Evolutionary conservation across 2,113 vertebrate species (phyloP).

Genomic region (Ceyx margarethae): DNA sequence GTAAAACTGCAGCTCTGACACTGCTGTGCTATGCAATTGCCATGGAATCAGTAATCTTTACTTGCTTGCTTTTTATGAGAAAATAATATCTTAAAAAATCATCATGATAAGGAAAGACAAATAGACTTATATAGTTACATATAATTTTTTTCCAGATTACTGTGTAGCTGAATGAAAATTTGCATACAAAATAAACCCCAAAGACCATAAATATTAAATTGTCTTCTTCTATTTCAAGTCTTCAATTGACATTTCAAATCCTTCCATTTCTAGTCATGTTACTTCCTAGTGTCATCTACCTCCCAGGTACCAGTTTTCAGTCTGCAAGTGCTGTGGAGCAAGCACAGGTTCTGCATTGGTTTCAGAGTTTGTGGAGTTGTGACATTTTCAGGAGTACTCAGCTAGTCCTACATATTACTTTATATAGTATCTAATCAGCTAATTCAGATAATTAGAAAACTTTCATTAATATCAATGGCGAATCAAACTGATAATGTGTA

Average conservation of each 20-base stretch:
- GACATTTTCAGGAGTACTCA: background rate
- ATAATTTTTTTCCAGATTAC: background rate
- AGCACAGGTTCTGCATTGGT: accelerated
- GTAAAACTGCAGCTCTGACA: background rate
- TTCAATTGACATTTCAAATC: too few species aligned
- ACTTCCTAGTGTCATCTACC: background rate
- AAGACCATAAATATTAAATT: background rate
- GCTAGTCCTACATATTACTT: background rate
- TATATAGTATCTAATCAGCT: background rate
- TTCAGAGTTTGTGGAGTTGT: background rate
- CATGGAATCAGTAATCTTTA: background rate
- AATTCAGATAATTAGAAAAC: background rate
- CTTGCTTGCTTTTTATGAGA: background rate
- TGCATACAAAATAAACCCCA: background rate
- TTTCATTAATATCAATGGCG: background rate
- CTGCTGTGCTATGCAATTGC: background rate
- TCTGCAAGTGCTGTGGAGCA: background rate
- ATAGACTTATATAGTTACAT: background rate
- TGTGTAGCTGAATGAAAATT: background rate
- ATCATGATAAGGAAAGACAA: background rate
- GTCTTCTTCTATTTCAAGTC: background rate
- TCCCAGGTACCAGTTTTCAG: background rate
- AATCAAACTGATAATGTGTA: background rate
- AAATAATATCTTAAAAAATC: background rate
- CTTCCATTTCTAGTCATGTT: background rate